phyloP scores from a whole-genome alignment of 2,113 vertebrate species.

The Chaenogobius annularis region DNA sequence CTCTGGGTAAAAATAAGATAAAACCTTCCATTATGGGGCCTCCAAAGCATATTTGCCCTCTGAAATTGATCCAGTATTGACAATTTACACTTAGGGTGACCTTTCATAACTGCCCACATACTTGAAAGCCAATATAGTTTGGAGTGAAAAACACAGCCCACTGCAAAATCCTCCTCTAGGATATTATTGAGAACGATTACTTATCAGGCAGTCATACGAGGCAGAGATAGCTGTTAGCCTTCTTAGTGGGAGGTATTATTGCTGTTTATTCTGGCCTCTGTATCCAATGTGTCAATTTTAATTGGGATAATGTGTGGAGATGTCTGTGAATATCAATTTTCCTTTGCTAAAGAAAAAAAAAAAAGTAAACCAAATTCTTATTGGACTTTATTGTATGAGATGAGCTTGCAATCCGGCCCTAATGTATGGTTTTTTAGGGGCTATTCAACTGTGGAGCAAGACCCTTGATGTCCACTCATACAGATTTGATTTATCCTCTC shows the following conservation, averaged over 20 bases:
- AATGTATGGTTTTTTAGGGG: constrained; percentile 36
- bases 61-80: constrained; percentile 77
- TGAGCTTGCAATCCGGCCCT: constrained; percentile 12
- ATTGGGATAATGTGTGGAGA: constrained; percentile 26
- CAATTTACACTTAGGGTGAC: constrained; percentile 78
- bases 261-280: constrained; percentile 30
- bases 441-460: constrained; percentile 35
- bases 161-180: constrained; percentile 41
- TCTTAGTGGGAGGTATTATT: constrained; percentile 35
- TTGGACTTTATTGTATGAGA: constrained; percentile 31
- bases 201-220: constrained; percentile 38
- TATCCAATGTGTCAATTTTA: constrained; percentile 30
- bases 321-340: constrained; percentile 1
- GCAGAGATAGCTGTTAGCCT: constrained; percentile 37
- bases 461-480: constrained; percentile 46
- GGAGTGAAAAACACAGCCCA: constrained; percentile 45
- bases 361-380: not conserved
- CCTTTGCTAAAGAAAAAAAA: constrained; percentile 9
- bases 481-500: constrained; percentile 64
- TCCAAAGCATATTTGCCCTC: constrained; percentile 74
- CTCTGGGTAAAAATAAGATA: constrained; percentile 75
- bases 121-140: constrained; percentile 69
- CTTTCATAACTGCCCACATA: constrained; percentile 75
- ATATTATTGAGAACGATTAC: constrained; percentile 63
- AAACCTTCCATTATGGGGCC: constrained; percentile 75